Conservation (phyloP, 2,797 vertebrate genomes). For the Platalea minor region DNA sequence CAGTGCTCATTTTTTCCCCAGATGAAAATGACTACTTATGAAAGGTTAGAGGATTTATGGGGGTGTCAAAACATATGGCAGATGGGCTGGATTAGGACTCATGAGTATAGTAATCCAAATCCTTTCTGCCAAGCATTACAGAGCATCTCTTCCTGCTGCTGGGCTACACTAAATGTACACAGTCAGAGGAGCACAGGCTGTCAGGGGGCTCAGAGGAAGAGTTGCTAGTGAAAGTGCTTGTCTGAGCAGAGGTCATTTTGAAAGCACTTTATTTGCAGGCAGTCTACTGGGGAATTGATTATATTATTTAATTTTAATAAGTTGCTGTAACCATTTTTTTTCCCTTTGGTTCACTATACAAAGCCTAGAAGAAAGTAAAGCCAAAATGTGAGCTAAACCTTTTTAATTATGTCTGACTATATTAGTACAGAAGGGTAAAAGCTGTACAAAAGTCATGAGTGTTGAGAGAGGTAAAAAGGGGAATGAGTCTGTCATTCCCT, state of each 20-base stretch:
- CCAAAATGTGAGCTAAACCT: not conserved
- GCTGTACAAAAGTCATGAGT: not conserved
- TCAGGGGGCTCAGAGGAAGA: not conserved
- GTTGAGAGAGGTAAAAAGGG: not conserved
- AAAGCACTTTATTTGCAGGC: not conserved
- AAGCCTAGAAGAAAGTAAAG: not conserved
- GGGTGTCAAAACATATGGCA: constrained; percentile 51
- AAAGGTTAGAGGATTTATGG: constrained; percentile 59
- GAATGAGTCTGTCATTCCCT: not conserved
- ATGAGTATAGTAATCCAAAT: constrained; percentile 50
- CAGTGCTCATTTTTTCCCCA: constrained; percentile 41
- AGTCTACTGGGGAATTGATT: not conserved
- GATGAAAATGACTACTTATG: constrained; percentile 51
- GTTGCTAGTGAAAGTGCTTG: not conserved
- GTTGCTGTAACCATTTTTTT: not conserved
- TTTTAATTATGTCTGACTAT: not conserved
- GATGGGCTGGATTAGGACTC: constrained; percentile 55
- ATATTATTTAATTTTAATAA: not conserved
- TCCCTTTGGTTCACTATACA: not conserved
- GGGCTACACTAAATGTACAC: not conserved
- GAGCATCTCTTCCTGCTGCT: constrained; percentile 18
- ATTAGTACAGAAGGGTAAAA: not conserved
- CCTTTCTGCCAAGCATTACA: constrained; percentile 41
- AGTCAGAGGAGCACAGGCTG: not conserved
- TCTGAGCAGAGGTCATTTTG: not conserved